Base-by-base conservation (phyloP, 2,113 vertebrate genomes). In the mouse (Mus musculus) region DNA sequence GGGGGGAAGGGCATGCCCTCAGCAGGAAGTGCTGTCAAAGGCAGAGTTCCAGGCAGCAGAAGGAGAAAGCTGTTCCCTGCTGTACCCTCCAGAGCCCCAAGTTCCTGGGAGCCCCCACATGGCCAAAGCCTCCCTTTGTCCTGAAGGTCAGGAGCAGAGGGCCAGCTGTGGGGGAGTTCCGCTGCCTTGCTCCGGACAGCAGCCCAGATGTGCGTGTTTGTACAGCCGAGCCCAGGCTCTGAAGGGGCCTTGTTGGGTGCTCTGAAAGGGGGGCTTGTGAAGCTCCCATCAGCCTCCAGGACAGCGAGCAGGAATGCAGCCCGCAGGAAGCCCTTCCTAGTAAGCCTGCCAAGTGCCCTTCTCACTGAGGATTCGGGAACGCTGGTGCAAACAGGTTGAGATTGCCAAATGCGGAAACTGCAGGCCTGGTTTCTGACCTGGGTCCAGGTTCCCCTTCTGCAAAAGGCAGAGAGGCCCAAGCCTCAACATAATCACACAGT, bases 261-360 rank as follows among this genome's bases (percentile, higher is more conserved):
- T 97, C 94, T 97, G 97, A 97, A 97, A 98, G 82, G 94, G 94
- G 54, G 71, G 85, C 96, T 97, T 97, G 95, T 96, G 92, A 94
- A 10, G 26, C 12, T 89, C 92, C 90, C 1, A 39, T 39, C 36
- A 73, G 96, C 95, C 97, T 97, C 98, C 98, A 95, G 49, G 97
- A 96, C 98, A 97, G 96, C 94, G 59, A 49, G 54, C 93, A 96
- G 91, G 97, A 98, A 97, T 97, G 97, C 54, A 61, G 91, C 82
- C 91, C 0, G 30, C 97, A 97, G 97, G 98, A 97, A 97, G 97
- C 94, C 89, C 94, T 95, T 94, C 93, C 92, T 73, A 73, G 52
- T 39, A 26, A 82, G 67, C 84, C 90, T 91, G 97, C 97, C 97
- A 96, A 96, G 84, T 28, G 71, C 91, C 84, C 89, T 94, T 49